These are phyloP conservation scores for Mormyrus lacerda DNA, from an alignment of 2,113 vertebrate genomes.

Conservation along the genomic window DNA sequence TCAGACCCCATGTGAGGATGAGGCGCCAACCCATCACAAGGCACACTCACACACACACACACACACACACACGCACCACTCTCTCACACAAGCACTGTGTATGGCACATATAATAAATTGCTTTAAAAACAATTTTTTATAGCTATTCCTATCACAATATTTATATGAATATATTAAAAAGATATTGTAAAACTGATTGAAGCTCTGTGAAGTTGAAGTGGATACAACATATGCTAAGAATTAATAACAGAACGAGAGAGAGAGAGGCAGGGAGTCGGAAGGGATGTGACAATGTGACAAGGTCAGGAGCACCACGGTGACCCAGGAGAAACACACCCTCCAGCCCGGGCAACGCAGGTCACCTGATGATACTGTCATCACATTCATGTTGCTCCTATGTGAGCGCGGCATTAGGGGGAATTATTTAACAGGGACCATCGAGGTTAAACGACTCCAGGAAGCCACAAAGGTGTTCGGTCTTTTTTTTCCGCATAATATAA, in stretches of 20 bases:
- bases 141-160: not conserved
- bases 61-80: too few species aligned
- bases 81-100: not conserved
- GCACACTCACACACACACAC: too few species aligned
- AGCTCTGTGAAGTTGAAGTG: not conserved
- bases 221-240: not conserved
- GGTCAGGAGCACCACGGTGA: not conserved
- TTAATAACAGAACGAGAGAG: not conserved
- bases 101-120: not conserved
- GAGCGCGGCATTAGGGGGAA: not conserved
- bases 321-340: not conserved
- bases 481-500: not conserved
- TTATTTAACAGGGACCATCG: not conserved
- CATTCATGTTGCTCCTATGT: not conserved
- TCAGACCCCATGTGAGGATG: too few species aligned
- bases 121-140: not conserved
- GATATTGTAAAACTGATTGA: not conserved
- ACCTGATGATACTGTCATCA: conserved; percentile 1
- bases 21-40: too few species aligned
- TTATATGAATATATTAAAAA: not conserved
- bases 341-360: not conserved
- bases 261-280: not conserved
- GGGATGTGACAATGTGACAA: not conserved
- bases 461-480: not conserved
- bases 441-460: not conserved